A percentile compares a stretch with the other conserved stretches of the same genome.
phyloP scores from a whole-genome alignment of 1,140 invertebrate species.

The Calosoma granatense region DNA sequence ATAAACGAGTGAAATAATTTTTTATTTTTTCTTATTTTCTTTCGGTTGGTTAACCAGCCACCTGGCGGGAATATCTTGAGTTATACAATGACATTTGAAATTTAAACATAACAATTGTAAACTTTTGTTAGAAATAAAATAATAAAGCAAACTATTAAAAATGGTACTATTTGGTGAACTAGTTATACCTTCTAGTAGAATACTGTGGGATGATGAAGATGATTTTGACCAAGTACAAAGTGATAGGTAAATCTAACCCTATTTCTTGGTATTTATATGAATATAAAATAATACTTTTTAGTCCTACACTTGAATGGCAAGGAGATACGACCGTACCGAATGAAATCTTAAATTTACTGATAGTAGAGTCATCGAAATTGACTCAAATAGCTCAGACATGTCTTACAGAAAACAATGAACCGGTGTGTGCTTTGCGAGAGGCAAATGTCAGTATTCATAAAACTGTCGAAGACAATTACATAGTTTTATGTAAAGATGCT shows the following conservation, averaged over 20 bases:
- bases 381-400: background rate
- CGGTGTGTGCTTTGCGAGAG: background rate
- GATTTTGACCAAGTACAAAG: background rate
- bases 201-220: constrained; percentile 1
- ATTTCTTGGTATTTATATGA: background rate
- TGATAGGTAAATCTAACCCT: background rate
- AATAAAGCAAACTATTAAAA: too few relatives aligned
- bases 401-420: background rate
- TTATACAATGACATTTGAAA: background rate
- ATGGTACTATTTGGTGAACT: background rate
- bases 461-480: background rate
- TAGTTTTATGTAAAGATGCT: background rate
- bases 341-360: background rate
- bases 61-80: too few relatives aligned
- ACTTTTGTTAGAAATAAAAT: too few relatives aligned
- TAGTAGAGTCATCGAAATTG: background rate
- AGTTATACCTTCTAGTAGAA: background rate
- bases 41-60: too few relatives aligned
- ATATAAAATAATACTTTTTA: background rate
- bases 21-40: too few relatives aligned
- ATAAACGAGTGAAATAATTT: too few relatives aligned
- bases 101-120: too few relatives aligned
- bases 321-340: background rate
- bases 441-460: background rate
- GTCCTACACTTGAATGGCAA: background rate